Base-by-base conservation (phyloP, 2,797 vertebrate genomes). In the Morus bassanus region DNA sequence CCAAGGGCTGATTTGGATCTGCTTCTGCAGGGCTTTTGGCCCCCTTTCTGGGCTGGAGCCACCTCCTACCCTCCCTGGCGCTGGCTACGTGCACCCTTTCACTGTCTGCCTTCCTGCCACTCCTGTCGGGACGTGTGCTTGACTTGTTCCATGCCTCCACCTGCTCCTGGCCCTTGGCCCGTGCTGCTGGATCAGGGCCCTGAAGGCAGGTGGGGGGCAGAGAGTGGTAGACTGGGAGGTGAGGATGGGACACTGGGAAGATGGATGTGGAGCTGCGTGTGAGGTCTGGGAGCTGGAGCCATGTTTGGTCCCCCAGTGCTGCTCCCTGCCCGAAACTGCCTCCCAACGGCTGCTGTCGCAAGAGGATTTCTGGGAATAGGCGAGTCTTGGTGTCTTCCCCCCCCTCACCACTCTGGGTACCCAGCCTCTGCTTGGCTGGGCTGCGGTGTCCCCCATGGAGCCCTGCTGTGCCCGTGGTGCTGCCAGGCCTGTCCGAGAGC, bases 301-400 rank as follows among this genome's bases (percentile, higher is more conserved):
- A 1, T 3, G 4, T n/a, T 60, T 0, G 1, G n/a, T 78, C 45
- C 31, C 33, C 28, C 0, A 2, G 5, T 75, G 56, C 35, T 63
- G 23, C 48, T 81, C 27, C 18, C 24, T 68, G 33, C 13, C 18
- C 6, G 7, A 33, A 53, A 69, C 50, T 56, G 7, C 25, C 31
- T 81, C 56, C 11, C 17, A 18, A 11, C 0, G 0, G 14, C 11
- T 23, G 60, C 46, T 61, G 39, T 45, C 2, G 8, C 30, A 59
- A 85, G 22, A 81, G 7, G 3, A 4, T 57, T 95, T 65, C 63
- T 70, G 48, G 69, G 6, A 91, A 68, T 3, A 43, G 67, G 45
- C 1, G 5, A 39, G 51, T 61, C 18, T 7, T 27, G 5, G 17
- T 21, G 31, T 88, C 6, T n/a, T 23, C 39, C 11, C 6, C 6